Percentiles rank a stretch among this genome's conserved stretches.
Conservation (phyloP, 2,888 invertebrate genomes). For the Empis livida region DNA sequence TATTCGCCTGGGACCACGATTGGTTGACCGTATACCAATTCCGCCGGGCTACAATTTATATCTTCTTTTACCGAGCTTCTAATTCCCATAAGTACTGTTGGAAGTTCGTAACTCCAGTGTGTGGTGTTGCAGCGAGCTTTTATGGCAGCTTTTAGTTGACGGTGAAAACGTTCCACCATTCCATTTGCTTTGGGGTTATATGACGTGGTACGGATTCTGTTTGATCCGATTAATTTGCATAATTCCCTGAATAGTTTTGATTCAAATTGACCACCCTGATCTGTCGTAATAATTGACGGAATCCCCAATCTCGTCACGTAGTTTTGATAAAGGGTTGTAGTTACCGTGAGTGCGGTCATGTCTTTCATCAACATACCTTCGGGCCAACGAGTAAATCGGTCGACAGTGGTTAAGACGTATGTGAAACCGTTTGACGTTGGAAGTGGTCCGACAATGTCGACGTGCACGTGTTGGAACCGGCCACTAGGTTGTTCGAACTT, state of each 20-base stretch:
- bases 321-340: neutral
- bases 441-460: neutral
- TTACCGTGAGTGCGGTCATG: neutral
- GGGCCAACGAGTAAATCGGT: neutral
- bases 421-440: neutral
- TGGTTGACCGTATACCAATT: too few species aligned
- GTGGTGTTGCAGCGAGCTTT: neutral
- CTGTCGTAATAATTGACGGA: neutral
- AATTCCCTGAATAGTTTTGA: neutral
- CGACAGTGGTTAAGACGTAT: neutral
- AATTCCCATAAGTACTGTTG: too few species aligned
- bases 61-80: too few species aligned
- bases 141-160: neutral
- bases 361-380: neutral
- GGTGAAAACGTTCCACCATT: neutral
- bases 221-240: neutral
- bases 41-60: too few species aligned
- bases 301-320: neutral
- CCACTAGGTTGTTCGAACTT: too few species aligned
- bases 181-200: constrained; percentile 1
- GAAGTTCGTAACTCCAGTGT: neutral
- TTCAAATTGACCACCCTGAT: neutral
- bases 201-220: neutral
- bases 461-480: neutral
- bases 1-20: too few species aligned